These are phyloP conservation scores for Acleris emargana DNA, from an alignment of 2,888 invertebrate genomes.

Conservation along the genomic window DNA sequence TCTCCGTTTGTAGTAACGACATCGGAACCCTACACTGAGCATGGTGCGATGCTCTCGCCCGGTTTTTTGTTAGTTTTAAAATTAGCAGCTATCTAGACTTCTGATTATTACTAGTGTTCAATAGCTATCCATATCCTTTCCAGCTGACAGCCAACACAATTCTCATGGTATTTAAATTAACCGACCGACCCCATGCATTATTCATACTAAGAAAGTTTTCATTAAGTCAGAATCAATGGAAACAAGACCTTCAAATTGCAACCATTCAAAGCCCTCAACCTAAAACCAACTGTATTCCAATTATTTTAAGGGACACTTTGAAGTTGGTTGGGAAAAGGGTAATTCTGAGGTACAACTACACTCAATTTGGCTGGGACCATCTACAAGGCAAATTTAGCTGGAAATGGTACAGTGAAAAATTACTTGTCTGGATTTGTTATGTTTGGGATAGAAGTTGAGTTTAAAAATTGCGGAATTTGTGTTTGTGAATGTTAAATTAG, in stretches of 20 bases:
- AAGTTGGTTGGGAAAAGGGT: constrained; percentile 7
- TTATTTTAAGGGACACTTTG: neutral
- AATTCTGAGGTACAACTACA: constrained; percentile 2
- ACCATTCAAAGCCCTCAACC: neutral
- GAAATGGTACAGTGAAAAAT: neutral
- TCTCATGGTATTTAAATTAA: constrained; percentile 21
- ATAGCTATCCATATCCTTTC: neutral
- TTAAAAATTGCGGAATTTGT: neutral
- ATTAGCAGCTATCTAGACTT: too few species aligned
- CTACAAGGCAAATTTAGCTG: constrained; percentile 19
- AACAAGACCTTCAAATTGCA: constrained; percentile 29
- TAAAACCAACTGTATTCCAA: neutral
- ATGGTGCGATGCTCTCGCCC: too few species aligned
- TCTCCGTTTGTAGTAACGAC: too few species aligned
- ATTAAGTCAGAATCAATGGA: constrained; percentile 31
- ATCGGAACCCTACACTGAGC: too few species aligned
- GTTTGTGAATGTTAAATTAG: too few species aligned
- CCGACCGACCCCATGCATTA: constrained; percentile 24
- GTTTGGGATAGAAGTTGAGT: too few species aligned
- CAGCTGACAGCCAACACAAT: neutral
- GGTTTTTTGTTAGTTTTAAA: too few species aligned
- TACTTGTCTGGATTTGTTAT: neutral
- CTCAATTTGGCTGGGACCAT: constrained; percentile 25
- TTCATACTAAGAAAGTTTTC: constrained; percentile 31
- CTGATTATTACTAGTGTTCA: neutral